These are phyloP conservation scores for Lamellibrachia satsuma DNA, from an alignment of 2,888 invertebrate species.

Conservation along the genomic window DNA sequence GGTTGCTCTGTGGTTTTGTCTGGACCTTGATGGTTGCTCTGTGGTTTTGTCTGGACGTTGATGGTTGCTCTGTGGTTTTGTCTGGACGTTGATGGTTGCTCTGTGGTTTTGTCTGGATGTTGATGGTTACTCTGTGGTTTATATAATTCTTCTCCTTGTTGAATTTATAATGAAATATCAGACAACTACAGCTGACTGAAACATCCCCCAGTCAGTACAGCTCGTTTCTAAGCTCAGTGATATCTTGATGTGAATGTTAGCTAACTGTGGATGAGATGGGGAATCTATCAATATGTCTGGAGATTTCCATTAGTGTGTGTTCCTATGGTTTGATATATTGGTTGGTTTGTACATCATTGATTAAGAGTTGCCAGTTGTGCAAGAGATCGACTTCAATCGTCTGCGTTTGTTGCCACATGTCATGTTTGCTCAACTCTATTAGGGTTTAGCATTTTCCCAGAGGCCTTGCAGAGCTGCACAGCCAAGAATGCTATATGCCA, in stretches of 20 bases:
- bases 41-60: no score
- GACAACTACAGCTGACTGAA: not conserved
- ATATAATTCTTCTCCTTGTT: not conserved
- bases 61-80: not conserved
- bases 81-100: not conserved
- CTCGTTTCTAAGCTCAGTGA: not conserved
- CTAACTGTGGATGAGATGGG: not conserved
- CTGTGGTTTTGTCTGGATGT: no score
- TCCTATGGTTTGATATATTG: not conserved
- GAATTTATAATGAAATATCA: not conserved
- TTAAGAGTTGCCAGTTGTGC: not conserved
- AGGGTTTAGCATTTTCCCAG: not conserved
- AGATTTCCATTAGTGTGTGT: not conserved
- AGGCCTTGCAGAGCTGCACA: not conserved
- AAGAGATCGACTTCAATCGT: not conserved
- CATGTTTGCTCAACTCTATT: not conserved
- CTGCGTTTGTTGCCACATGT: not conserved
- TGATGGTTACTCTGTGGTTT: not conserved
- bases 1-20: no score
- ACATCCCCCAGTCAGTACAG: not conserved
- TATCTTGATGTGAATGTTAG: not conserved
- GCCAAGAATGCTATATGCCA: not conserved
- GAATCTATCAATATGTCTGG: not conserved
- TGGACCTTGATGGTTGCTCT: no score
- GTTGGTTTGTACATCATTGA: not conserved